phyloP scores from a whole-genome alignment of 2,797 vertebrate species.

The Nannoperca obscura region DNA sequence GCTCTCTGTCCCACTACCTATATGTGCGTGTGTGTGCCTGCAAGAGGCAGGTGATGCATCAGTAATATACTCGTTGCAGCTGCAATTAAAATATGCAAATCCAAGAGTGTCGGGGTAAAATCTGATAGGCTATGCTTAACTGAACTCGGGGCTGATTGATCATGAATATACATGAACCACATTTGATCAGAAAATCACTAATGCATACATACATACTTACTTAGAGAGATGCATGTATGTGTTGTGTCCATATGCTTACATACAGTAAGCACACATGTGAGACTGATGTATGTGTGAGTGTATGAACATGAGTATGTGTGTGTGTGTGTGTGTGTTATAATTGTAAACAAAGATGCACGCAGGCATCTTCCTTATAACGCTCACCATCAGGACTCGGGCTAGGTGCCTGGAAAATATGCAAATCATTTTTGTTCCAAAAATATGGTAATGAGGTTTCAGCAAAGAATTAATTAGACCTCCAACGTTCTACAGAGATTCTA shows the following conservation, averaged over 20 bases:
- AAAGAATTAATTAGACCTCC: constrained; percentile 67
- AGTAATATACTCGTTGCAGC: constrained; percentile 58
- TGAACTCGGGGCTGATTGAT: constrained; percentile 68
- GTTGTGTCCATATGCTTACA: not conserved
- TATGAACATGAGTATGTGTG: not conserved
- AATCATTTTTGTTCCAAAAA: constrained; percentile 64
- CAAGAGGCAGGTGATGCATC: constrained; percentile 43
- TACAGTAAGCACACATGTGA: not conserved
- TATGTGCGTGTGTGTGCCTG: not conserved
- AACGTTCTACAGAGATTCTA: constrained; percentile 59
- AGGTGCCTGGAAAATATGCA: constrained; percentile 65
- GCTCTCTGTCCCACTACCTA: constrained; percentile 21
- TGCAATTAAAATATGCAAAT: constrained; percentile 80
- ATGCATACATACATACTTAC: not conserved
- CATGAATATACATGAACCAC: constrained; percentile 69
- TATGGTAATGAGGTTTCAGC: constrained; percentile 67
- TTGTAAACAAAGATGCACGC: constrained; percentile 46
- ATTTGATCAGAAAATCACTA: constrained; percentile 47
- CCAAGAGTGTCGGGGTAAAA: constrained; percentile 50
- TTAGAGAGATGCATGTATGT: not conserved
- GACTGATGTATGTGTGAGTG: not conserved
- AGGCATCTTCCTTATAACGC: constrained; percentile 45
- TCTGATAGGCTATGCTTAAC: constrained; percentile 73
- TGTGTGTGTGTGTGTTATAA: constrained; percentile 5
- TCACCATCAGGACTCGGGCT: constrained; percentile 50